These are phyloP conservation scores for Parnassius glacialis DNA, from an alignment of 2,888 invertebrate genomes.

Conservation along the genomic window DNA sequence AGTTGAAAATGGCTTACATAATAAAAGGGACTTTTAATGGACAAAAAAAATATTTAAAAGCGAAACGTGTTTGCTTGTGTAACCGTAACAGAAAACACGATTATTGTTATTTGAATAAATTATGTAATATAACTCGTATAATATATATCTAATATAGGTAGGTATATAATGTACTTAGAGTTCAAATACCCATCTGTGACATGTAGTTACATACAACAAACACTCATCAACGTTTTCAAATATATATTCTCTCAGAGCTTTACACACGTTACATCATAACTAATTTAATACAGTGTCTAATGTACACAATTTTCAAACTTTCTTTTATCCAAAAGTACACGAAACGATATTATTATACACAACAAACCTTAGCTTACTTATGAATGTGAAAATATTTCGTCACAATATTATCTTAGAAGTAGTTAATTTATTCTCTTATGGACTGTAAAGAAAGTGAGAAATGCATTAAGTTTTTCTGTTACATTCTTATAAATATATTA, in stretches of 20 bases:
- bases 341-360: constrained; percentile 74
- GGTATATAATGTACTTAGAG: constrained; percentile 49
- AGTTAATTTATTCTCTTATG: constrained; percentile 67
- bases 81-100: constrained; percentile 54
- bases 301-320: constrained; percentile 72
- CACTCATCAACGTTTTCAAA: constrained; percentile 77
- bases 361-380: constrained; percentile 72
- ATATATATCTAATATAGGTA: constrained; percentile 51
- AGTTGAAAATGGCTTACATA: constrained; percentile 22
- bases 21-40: constrained; percentile 30
- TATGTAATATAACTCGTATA: constrained; percentile 61
- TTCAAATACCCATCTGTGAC: constrained; percentile 71
- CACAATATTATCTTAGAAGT: constrained; percentile 73
- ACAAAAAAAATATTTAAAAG: constrained; percentile 40
- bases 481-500: constrained; percentile 76
- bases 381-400: constrained; percentile 78
- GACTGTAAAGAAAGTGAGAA: constrained; percentile 79
- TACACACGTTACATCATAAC: constrained; percentile 68
- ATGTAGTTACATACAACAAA: constrained; percentile 74
- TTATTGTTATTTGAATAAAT: constrained; percentile 59
- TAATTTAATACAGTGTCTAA: constrained; percentile 74
- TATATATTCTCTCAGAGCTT: constrained; percentile 76
- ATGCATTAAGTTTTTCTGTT: constrained; percentile 76
- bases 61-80: constrained; percentile 69
- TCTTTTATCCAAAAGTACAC: constrained; percentile 68